Base-by-base conservation (phyloP, 2,888 invertebrate species). In the Antheraea yamamai region DNA sequence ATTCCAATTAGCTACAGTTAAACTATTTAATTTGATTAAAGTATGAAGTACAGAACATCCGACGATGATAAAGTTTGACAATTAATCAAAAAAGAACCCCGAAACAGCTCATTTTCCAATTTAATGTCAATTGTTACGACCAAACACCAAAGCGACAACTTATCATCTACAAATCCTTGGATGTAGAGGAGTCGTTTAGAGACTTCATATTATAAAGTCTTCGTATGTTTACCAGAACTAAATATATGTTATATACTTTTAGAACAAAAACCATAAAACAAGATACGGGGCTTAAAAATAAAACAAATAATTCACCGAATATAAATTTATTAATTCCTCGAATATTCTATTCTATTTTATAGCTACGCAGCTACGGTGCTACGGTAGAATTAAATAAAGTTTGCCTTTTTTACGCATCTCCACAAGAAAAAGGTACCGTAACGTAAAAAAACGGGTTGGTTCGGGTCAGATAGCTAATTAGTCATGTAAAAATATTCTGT, bases 401-500 rank as follows among this genome's bases (percentile, higher is more conserved):
- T 66, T 6, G 30, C 26, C 30, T 66, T 66, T 61, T 66, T 66
- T 66, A 66, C 64, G 64, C 26, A 64, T 4, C 26, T 26, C 64
- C 16, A 64, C 39, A 39, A n/a, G 71, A 39, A 20, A 71, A 72
- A 72, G n/a, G 72, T 52, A 23, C 51, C 20, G 72, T 23, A 23
- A 0, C 7, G 72, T 72, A 30, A n/a, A 72, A 35, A n/a, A 23
- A 7, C 26, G 64, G 26, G 26, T 66, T 16, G 64, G 26, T 66
- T 64, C 26, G 64, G 64, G 30, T 66, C 30, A 66, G 26, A 26
- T 30, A 66, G 64, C 14, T 66, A 66, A 66, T 66, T 66, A 66
- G 64, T 30, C 16, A 30, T 66, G 64, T 16, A 66, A 30, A 64
- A 66, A 66, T 66, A 66, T 66, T 66, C 64, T 26, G 26, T 16